Evolutionary conservation across 2,888 invertebrate species (phyloP), one percentile per base, ranked within the genome.

Genomic region (Amaurobius ferox): DNA sequence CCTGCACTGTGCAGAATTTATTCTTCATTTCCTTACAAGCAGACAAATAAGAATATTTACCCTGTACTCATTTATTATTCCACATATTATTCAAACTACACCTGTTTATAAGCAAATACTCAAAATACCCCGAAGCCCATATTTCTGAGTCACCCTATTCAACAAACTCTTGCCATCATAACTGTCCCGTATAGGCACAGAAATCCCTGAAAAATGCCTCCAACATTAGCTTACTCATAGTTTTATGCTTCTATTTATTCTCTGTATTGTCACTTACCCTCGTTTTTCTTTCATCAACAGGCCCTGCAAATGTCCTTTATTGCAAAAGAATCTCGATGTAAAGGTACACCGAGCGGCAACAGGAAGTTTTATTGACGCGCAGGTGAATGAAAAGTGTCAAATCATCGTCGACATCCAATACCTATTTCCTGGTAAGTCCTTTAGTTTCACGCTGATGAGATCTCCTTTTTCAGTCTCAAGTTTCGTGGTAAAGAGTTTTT

Each of bases 301-400:
- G 23, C 55, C 19, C 2, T 3, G 23, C 1, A 19, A 23, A 23
- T 55, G 55, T 55, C 55, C 55, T 55, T n/a, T 23, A 19, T 55
- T 55, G 23, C 55, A n/a, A 55, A 55, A 55, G 23, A 23, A 3
- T 6, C 16, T 23, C 23, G 23, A 66, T 73, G 80, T 68, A 80
- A 74, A 80, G 73, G 74, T 76, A 79, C 26, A 70, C 61, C 29
- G 35, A 30, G 30, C 62, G 44, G 39, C 40, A 68, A 64, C 71
- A 44, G 81, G 71, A 83, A 83, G 64, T 44, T 39, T 28, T 23
- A 68, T 28, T 68, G 68, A 68, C 16, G 66, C 23, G 28, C 30
- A 32, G 30, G 66, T 81, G 71, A 83, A 83, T 85, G 67, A 64
- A 67, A 77, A 72, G 66, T 62, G 83, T 77, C 77, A 77, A 85